phyloP scores from a whole-genome alignment of 2,113 vertebrate species.

The Siniperca chuatsi region DNA sequence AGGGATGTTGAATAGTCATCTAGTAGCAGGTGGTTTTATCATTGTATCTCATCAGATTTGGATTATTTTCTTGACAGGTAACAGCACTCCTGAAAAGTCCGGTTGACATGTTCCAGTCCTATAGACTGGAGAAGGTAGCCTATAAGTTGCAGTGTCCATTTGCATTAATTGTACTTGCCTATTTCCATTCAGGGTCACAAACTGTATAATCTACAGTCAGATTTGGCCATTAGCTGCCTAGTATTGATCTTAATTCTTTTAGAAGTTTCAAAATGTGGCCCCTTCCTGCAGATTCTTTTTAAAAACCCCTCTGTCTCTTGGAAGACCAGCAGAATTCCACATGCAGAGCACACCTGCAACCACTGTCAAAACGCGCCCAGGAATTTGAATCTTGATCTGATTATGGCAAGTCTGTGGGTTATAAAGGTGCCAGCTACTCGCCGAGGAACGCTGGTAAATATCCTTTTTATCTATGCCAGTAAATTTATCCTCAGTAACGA shows the following conservation, averaged over 20 bases:
- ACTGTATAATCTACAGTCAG: too few species aligned
- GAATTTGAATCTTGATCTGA: conserved; percentile 32
- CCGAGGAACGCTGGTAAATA: conserved; percentile 11
- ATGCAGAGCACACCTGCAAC: conserved; percentile 40
- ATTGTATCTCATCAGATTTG: background rate
- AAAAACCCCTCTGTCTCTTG: background rate
- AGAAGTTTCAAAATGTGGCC: background rate
- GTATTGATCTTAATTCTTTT: background rate
- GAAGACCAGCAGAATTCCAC: conserved; percentile 3
- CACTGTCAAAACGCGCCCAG: background rate
- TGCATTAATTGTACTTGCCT: background rate
- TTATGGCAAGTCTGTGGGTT: background rate
- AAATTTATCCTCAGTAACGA: background rate
- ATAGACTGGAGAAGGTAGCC: background rate
- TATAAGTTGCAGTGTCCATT: background rate
- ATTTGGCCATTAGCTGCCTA: background rate
- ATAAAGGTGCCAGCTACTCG: conserved; percentile 15
- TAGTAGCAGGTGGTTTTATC: background rate
- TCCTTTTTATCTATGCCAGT: conserved; percentile 8
- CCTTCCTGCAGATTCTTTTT: conserved; percentile 9
- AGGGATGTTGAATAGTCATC: background rate
- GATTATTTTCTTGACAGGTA: background rate
- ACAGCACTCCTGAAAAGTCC: background rate
- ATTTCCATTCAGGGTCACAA: background rate
- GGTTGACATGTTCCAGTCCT: conserved; percentile 6